Evolutionary conservation across 2,888 invertebrate species (phyloP).

Genomic region (Cephonodes hylas): DNA sequence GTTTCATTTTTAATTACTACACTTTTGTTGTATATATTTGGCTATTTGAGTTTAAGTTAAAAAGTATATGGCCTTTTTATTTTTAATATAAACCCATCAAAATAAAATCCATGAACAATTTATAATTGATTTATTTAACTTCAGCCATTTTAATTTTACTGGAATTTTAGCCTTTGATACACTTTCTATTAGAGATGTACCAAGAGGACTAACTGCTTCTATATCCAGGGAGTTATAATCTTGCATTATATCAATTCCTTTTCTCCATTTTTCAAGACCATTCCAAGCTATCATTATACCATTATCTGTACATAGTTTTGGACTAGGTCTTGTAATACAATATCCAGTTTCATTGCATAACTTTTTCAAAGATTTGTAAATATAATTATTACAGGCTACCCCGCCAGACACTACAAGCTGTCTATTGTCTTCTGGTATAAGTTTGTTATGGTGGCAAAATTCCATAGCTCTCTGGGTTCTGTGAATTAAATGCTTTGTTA

Average conservation of each 20-base stretch:
- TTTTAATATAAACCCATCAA: too few relatives aligned
- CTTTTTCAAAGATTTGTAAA: constrained; percentile 85
- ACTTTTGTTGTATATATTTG: too few relatives aligned
- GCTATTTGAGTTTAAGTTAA: too few relatives aligned
- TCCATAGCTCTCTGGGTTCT: constrained; percentile 93
- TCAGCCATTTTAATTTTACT: constrained; percentile 60
- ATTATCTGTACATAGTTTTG: constrained; percentile 96
- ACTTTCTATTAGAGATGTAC: constrained; percentile 81
- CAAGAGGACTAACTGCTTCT: constrained; percentile 83
- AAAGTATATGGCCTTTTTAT: too few relatives aligned
- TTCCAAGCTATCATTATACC: constrained; percentile 99
- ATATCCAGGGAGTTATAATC: constrained; percentile 84
- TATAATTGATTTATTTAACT: too few relatives aligned
- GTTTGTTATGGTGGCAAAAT: constrained; percentile 83
- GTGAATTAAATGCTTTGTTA: constrained; percentile 90
- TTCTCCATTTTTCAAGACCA: constrained; percentile 90
- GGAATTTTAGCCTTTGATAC: constrained; percentile 80
- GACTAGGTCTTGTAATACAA: constrained; percentile 87
- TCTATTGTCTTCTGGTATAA: constrained; percentile 83
- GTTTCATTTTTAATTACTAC: too few relatives aligned
- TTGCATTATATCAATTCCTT: constrained; percentile 71
- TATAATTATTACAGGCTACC: constrained; percentile 95
- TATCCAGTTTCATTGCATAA: constrained; percentile 86
- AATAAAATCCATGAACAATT: too few relatives aligned
- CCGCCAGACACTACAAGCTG: constrained; percentile 95